phyloP scores from a whole-genome alignment of 2,113 vertebrate species.

The Cephalopterus ornatus region DNA sequence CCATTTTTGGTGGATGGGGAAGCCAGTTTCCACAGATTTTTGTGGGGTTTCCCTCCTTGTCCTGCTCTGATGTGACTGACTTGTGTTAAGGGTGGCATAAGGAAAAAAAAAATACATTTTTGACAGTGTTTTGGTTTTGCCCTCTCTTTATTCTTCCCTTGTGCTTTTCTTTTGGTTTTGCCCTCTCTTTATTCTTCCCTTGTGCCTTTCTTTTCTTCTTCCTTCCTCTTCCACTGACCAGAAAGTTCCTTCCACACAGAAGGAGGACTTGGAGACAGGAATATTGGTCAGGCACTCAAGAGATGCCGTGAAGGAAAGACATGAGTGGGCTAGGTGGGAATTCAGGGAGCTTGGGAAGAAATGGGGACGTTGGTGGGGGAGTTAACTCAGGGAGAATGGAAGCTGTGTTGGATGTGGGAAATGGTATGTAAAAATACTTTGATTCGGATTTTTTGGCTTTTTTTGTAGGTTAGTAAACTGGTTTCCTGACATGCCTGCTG shows the following conservation, averaged over 20 bases:
- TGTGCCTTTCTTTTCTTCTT: background rate
- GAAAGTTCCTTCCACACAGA: background rate
- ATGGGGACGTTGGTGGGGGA: background rate
- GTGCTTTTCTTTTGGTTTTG: background rate
- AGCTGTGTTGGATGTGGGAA: background rate
- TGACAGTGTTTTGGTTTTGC: background rate
- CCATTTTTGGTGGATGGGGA: background rate
- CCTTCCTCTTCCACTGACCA: background rate
- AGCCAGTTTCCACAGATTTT: background rate
- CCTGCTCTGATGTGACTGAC: background rate
- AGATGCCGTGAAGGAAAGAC: background rate
- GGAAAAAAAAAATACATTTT: background rate
- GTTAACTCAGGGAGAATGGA: background rate
- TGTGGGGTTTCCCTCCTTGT: background rate
- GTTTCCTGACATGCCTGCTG: constrained; percentile 87
- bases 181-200: background rate
- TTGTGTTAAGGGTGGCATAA: background rate
- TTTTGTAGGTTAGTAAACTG: constrained; percentile 82
- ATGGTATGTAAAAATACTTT: background rate
- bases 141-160: background rate
- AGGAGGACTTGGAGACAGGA: background rate
- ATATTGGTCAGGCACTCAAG: background rate
- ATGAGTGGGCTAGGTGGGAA: background rate
- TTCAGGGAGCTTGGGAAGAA: background rate
- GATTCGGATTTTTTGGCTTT: background rate